Percentiles rank a stretch among this genome's conserved stretches.
Conservation (phyloP, 2,113 vertebrate genomes). For the Lontra canadensis region DNA sequence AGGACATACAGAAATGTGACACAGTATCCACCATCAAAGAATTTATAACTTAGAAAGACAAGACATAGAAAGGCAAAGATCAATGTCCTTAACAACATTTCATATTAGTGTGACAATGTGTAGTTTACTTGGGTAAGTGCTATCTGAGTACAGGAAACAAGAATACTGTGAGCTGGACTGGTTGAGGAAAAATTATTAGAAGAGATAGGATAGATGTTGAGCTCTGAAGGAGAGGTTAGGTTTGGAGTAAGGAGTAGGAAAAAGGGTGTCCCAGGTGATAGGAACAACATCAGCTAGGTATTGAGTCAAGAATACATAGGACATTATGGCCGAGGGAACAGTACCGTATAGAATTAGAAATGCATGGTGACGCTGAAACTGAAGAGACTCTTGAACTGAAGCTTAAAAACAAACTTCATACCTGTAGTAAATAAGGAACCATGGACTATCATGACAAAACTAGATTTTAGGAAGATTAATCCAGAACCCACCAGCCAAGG, state of each 20-base stretch:
- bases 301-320: neutral
- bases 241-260: neutral
- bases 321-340: neutral
- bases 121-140: neutral
- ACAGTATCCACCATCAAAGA: neutral
- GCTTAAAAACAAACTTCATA: neutral
- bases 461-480: constrained; percentile 5
- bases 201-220: neutral
- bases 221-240: neutral
- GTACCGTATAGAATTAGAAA: neutral
- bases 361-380: neutral
- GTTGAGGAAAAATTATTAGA: neutral
- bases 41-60: neutral
- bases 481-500: neutral
- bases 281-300: neutral
- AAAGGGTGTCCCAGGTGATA: neutral
- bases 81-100: neutral
- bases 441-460: neutral
- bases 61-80: neutral
- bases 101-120: neutral
- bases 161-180: neutral
- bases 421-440: neutral
- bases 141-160: neutral
- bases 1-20: neutral
- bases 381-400: neutral